A percentile compares a stretch with the other conserved stretches of the same genome.
phyloP scores from a whole-genome alignment of 2,888 invertebrate genomes.

The Notodonta dromedarius region DNA sequence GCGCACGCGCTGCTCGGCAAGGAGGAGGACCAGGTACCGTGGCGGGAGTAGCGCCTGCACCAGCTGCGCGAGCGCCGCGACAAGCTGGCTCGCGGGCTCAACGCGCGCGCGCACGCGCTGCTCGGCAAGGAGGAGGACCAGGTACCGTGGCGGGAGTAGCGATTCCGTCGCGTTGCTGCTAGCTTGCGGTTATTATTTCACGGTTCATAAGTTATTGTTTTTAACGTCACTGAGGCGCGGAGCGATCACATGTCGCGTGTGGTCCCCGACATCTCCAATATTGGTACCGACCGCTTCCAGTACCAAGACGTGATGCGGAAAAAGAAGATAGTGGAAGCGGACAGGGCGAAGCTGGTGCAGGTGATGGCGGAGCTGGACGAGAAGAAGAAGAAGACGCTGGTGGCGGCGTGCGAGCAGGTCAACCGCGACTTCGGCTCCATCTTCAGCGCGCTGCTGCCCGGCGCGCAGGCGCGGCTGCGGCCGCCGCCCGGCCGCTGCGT shows the following conservation, averaged over 20 bases:
- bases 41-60: slow-evolving; percentile 60
- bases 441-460: slow-evolving; percentile 95
- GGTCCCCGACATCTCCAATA: too few species aligned
- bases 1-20: slow-evolving; percentile 94
- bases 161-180: slow-evolving; percentile 82
- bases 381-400: slow-evolving; percentile 93
- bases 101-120: slow-evolving; percentile 92
- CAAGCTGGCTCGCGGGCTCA: slow-evolving; percentile 84
- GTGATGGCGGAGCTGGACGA: slow-evolving; percentile 95
- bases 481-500: slow-evolving; percentile 90
- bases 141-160: slow-evolving; percentile 54
- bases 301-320: slow-evolving; percentile 89
- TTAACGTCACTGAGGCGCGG: too few species aligned
- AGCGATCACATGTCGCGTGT: too few species aligned
- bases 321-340: slow-evolving; percentile 88
- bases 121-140: slow-evolving; percentile 92
- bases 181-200: slow-evolving; percentile 82
- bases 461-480: slow-evolving; percentile 93
- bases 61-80: slow-evolving; percentile 85
- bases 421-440: slow-evolving; percentile 97
- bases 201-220: too few species aligned
- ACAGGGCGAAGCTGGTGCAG: slow-evolving; percentile 88
- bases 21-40: slow-evolving; percentile 88
- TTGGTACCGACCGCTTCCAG: slow-evolving; percentile 54
- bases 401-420: slow-evolving; percentile 93